Evolutionary conservation across 1,140 invertebrate species (phyloP).

Genomic region (Neodiprion virginianus): DNA sequence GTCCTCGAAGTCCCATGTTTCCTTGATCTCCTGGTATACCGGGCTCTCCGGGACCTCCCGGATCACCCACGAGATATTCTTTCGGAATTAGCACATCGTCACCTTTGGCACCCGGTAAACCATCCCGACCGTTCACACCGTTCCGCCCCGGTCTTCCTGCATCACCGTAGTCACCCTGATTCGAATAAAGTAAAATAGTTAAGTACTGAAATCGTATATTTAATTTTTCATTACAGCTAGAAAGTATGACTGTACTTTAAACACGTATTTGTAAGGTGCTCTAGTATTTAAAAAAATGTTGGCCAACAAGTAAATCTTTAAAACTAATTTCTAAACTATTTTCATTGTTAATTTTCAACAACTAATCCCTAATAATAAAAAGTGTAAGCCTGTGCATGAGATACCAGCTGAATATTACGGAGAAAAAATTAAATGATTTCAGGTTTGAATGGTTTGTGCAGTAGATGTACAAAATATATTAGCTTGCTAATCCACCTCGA

Average conservation of each 20-base stretch:
- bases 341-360: no score
- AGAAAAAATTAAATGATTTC: no score
- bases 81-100: conserved; percentile 55
- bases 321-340: no score
- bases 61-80: conserved; percentile 57
- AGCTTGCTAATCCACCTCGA: no score
- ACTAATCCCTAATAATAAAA: no score
- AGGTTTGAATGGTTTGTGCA: no score
- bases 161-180: conserved; percentile 59
- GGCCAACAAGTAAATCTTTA: conserved; percentile 2
- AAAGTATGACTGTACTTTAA: no score
- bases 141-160: conserved; percentile 58
- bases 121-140: conserved; percentile 62
- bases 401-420: no score
- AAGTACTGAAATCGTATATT: no score
- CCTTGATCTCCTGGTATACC: conserved; percentile 68
- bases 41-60: conserved; percentile 57
- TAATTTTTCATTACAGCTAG: neutral
- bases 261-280: neutral
- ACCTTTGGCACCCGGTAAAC: conserved; percentile 66
- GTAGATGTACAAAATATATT: no score
- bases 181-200: no score
- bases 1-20: conserved; percentile 63
- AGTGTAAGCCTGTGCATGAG: no score
- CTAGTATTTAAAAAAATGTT: conserved; percentile 20